These are phyloP conservation scores for Drosophila bocki DNA, from an alignment of 1,140 invertebrate genomes.

Conservation along the genomic window DNA sequence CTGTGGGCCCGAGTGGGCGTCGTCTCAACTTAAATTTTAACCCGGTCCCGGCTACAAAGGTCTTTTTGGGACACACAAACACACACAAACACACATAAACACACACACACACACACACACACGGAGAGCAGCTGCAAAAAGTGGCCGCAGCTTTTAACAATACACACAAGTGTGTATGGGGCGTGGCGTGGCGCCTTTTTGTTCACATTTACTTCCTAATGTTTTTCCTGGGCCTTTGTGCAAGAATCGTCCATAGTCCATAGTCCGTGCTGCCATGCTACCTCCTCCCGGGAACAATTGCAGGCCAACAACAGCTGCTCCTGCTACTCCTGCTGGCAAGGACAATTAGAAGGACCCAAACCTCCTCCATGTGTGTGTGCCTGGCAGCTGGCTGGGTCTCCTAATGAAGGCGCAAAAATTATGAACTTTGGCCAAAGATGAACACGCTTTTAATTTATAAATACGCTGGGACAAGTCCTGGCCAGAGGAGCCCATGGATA, in stretches of 20 bases:
- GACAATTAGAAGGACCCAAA: conserved; percentile 64
- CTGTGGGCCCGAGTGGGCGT: background rate
- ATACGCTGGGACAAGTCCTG: conserved; percentile 12
- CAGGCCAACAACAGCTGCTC: conserved; percentile 27
- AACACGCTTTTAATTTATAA: conserved; percentile 75
- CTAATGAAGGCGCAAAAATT: conserved; percentile 74
- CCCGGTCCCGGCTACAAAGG: conserved; percentile 36
- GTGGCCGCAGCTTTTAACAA: conserved; percentile 51
- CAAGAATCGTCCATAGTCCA: conserved; percentile 2
- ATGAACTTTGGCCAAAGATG: conserved; percentile 75
- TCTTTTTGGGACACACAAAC: conserved; percentile 35
- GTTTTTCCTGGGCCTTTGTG: conserved; percentile 12
- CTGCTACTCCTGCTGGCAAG: conserved; percentile 49
- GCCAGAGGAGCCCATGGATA: background rate
- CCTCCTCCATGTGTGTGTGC: conserved; percentile 26
- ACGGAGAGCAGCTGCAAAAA: conserved; percentile 28
- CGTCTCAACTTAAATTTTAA: conserved; percentile 34
- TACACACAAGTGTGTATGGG: conserved; percentile 20
- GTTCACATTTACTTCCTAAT: conserved; percentile 19
- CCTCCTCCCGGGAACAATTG: conserved; percentile 30
- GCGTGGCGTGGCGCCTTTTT: conserved; percentile 22
- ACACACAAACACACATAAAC: conserved; percentile 1
- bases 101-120: conserved; percentile 3
- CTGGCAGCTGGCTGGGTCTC: conserved; percentile 7
- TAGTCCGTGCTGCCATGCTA: background rate